Percentiles rank a stretch among this genome's conserved stretches.
Evolutionary conservation across 2,113 vertebrate genomes (phyloP).

Genomic region (Ictidomys tridecemlineatus): DNA sequence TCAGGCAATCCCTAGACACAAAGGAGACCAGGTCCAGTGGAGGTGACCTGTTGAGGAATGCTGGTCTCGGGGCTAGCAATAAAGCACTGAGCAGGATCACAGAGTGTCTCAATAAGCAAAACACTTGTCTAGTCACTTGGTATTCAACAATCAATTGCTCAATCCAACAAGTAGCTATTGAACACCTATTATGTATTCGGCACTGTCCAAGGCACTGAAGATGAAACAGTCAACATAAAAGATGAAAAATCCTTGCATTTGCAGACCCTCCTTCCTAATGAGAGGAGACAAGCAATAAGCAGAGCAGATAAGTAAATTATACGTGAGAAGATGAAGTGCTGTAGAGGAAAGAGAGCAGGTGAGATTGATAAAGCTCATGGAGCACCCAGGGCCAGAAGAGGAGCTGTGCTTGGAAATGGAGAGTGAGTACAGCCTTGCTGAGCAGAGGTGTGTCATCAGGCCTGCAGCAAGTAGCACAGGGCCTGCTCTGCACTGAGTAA

Average conservation of each 20-base stretch:
- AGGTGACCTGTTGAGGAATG: background rate
- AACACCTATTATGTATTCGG: background rate
- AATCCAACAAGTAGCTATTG: background rate
- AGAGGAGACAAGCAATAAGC: background rate
- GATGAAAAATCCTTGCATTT: background rate
- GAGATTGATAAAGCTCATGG: background rate
- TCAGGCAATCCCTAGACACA: background rate
- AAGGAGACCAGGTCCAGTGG: background rate
- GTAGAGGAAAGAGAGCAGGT: background rate
- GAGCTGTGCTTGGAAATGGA: background rate
- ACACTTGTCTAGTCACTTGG: background rate
- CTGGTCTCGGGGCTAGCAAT: background rate
- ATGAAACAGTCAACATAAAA: background rate
- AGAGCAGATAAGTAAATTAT: background rate
- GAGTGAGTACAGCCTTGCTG: accelerated
- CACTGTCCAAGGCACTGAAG: background rate
- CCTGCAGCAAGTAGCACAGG: too few relatives aligned
- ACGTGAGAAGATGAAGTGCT: background rate
- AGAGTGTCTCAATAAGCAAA: background rate
- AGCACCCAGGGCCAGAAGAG: background rate
- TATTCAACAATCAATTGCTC: background rate
- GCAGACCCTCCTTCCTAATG: background rate
- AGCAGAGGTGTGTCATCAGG: background rate
- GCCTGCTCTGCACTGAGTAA: background rate
- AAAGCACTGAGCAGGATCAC: background rate